Base-by-base conservation (phyloP, 2,797 vertebrate genomes). In the Ibycter americanus region DNA sequence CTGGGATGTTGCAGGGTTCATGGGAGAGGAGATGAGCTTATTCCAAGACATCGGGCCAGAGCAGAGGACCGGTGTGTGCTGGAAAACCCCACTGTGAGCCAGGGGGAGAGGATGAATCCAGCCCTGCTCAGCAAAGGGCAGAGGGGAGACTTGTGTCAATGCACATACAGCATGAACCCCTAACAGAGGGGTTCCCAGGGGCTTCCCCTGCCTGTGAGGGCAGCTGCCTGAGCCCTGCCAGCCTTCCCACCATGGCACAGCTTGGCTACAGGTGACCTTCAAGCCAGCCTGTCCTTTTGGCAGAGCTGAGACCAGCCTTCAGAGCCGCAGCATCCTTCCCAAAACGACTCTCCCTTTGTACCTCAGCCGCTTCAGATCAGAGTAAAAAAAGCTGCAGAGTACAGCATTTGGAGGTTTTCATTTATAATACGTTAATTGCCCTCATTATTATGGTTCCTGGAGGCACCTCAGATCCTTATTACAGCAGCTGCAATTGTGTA, bases 371-470 rank as follows among this genome's bases (percentile, higher is more conserved):
- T 91, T 86, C 68, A 81, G 44, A 74, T 38, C 68, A 82, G 42
- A 49, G 68, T 70, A 11, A 46, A 83, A 46, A 42, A 31, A 21
- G 25, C 70, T 52, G n/a, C 38, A n/a, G 46, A 73, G 51, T 11
- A 23, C 17, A 83, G 72, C 58, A 36, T 25, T 76, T 79, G 67
- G 63, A 93, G 76, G 65, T 81, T 92, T 87, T 86, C 26, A 1
- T 93, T 93, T 92, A 67, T 89, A 77, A 61, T 3, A 23, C 5
- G 9, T 67, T 95, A 95, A 97, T 92, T 94, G 71, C 49, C 71
- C 87, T 96, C 87, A 91, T 96, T 96, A 96, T 85, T 93, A 77
- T 27, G 52, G 67, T 17, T 95, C 94, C 95, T 97, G 89, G 78
- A 87, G 96, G 91, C 67, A 93, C 56, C 89, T 91, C 18, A 3